Conservation (phyloP, 2,888 invertebrate genomes). For the Muscina levida region DNA sequence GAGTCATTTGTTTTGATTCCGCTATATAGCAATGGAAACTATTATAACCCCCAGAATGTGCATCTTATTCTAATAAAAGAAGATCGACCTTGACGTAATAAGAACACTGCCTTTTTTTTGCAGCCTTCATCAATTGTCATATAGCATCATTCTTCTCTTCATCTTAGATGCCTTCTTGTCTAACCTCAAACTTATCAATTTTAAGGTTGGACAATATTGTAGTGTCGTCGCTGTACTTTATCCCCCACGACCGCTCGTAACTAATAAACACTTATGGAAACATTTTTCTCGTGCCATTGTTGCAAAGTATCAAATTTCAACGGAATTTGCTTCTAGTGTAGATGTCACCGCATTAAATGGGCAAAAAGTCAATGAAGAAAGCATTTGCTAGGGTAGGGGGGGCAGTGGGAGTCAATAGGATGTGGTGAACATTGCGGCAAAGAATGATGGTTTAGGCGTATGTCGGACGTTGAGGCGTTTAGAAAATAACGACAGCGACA, state of each 20-base stretch:
- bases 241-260: neutral
- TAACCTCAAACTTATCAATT: too few species aligned
- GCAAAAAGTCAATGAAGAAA: slow-evolving; percentile 48
- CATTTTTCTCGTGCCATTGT: slow-evolving; percentile 26
- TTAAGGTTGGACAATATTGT: slow-evolving; percentile 23
- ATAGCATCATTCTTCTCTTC: too few species aligned
- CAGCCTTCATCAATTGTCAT: too few species aligned
- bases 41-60: too few species aligned
- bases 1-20: too few species aligned
- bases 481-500: slow-evolving; percentile 56
- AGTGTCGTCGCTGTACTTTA: neutral
- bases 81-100: too few species aligned
- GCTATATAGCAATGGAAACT: too few species aligned
- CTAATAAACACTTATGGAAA: slow-evolving; percentile 32
- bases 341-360: slow-evolving; percentile 61
- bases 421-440: neutral
- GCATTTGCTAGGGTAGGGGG: neutral
- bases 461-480: slow-evolving; percentile 49
- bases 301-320: slow-evolving; percentile 57
- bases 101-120: too few species aligned
- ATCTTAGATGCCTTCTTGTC: too few species aligned
- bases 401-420: neutral
- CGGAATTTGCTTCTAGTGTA: slow-evolving; percentile 56
- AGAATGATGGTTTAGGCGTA: slow-evolving; percentile 50
- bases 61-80: too few species aligned